Base-by-base conservation (phyloP, 2,113 vertebrate genomes). In the Pseudopodoces humilis region DNA sequence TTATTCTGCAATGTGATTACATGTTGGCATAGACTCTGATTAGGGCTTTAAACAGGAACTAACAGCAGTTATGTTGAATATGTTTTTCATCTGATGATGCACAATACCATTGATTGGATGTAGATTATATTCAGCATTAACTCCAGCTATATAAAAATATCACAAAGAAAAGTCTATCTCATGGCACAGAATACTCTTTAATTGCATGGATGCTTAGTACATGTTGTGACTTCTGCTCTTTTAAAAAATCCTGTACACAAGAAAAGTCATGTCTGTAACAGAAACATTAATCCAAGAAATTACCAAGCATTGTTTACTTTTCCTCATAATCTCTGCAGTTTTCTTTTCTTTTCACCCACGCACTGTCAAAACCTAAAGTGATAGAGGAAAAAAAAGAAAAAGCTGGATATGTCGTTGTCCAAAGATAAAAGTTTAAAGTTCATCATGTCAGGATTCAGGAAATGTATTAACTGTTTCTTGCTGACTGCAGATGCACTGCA, bases 21-120 rank as follows among this genome's bases (percentile, higher is more conserved):
- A 92, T 96, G 95, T 97, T 97, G 95, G 96, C 95, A 97, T 94
- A 89, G 95, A 71, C 69, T 96, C 93, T 97, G 96, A 97, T 97
- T 97, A 97, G 94, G 82, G 95, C 92, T 97, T 97, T 97, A 97
- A 97, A 95, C 95, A 97, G 96, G 95, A 97, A 95, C 96, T 94
- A 97, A 95, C 96, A 92, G 95, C 92, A 96, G 96, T 97, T 97
- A 97, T 78, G 94, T 95, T 97, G 94, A 97, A 96, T 96, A 93
- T 97, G 93, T 95, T 97, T 97, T 96, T 97, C 96, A 96, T 96
- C 95, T 94, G 95, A 97, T 94, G 95, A 95, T 96, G 94, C 96
- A 97, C 97, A 97, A 97, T 97, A 96, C 96, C 95, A 97, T 97
- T 97, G 97, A 97, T 97, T 97, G 96, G 96, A 96, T 88, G 94